Base-by-base conservation (phyloP, 2,797 vertebrate genomes). In the Aldrovandia affinis region DNA sequence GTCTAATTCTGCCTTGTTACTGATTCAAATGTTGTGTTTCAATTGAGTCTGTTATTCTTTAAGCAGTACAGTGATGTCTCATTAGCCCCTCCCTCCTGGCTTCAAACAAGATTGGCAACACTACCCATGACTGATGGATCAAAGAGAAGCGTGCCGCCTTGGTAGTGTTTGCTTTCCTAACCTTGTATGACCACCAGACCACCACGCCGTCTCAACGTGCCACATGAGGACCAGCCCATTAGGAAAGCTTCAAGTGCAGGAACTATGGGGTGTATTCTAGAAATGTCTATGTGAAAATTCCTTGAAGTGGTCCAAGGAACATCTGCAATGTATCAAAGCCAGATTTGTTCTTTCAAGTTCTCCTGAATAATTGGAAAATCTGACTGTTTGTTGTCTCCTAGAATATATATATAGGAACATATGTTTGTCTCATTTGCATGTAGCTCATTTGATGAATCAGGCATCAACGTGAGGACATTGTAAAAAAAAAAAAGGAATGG, bases 301-400 rank as follows among this genome's bases (percentile, higher is more conserved):
- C 82, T 89, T 89, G 86, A 87, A 81, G 86, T 87, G 84, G 73
- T 85, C 84, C 86, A 81, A 84, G 80, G 80, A 88, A 90, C 90
- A 91, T 92, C 89, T 92, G 91, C 68, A 7, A 87, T 87, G 87
- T 83, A 89, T 92, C 89, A 91, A 91, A 91, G 88, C 86, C 84
- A 86, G 84, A 88, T 86, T 83, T 85, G 33, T 80, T 70, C 81
- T 78, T 84, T 82, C 81, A 77, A 78, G 83, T 87, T 84, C 78
- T 87, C 55, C 83, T 70, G 78, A 84, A 85, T 84, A 86, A 81
- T 85, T 84, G 75, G 80, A 82, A 80, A 80, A 83, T 87, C 50
- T 86, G 87, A 84, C 80, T 86, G 86, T 80, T 89, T 89, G 86
- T 86, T 81, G 86, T 80, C 87, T 86, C 80, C 59, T 79, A 84